Base-by-base conservation (phyloP, 1,140 invertebrate genomes). In the Magallana ariakensis region DNA sequence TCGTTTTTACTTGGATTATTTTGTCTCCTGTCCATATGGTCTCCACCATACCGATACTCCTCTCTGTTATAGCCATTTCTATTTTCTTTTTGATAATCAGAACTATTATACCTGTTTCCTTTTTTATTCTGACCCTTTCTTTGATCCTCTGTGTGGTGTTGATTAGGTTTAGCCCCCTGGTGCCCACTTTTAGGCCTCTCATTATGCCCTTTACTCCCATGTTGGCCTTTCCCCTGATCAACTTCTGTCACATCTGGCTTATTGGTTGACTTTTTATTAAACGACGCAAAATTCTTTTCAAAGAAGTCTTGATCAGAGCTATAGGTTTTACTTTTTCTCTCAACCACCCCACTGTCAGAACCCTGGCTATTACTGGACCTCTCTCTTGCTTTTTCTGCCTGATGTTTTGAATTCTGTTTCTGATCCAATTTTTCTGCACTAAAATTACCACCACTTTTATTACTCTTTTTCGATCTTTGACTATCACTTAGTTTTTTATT, bases 231-330 rank as follows among this genome's bases (percentile, higher is more conserved):
- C 15, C 66, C 15, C 15, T 75, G 22, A 75, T 33, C 13, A 8
- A 26, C 11, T 33, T 11, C 33, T n/a, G 16, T 16, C 9, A 26
- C 13, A 9, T 75, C 33, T 75, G 26, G 13, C 22, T 26, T 75
- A 8, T 33, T 26, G 22, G 66, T 26, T 26, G 9, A 7, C 26
- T 75, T 75, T 13, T 10, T 75, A 26, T 19, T 75, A 33, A 75
- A 75, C 26, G 66, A 9, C 10, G 66, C 22, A 26, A 70, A 70
- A 46, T 70, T 70, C 22, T 70, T 70, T 70, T 70, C 66, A 75
- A 75, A 75, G 33, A 75, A 75, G 4, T 75, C 66, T 13, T 75
- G 66, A 75, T 75, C 66, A 75, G 66, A 75, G 2, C 13, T 75
- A 26, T 75, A 75, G 15, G 22, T 26, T 75, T 75, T 75, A 33